These are phyloP conservation scores for Nipponacmea schrenckii DNA, from an alignment of 2,888 invertebrate species.

Conservation along the genomic window DNA sequence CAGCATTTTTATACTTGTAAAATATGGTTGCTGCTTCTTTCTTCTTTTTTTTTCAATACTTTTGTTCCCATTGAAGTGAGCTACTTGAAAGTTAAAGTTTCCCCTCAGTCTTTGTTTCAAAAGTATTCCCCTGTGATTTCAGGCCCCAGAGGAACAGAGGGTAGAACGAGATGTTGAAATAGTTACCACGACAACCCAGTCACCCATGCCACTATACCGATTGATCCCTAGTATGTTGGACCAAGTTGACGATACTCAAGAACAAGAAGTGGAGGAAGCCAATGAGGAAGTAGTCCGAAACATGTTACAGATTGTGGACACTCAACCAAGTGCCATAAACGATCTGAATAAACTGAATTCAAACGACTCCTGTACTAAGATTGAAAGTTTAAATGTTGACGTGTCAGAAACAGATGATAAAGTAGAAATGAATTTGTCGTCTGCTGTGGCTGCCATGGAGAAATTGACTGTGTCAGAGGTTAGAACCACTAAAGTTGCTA, in stretches of 20 bases:
- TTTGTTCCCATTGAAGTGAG: background rate
- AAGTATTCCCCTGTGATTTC: background rate
- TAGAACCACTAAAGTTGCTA: conserved; percentile 16
- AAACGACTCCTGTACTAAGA: background rate
- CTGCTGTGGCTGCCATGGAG: conserved; percentile 26
- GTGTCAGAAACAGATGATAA: conserved; percentile 12
- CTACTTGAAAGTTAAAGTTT: background rate
- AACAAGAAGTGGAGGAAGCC: background rate
- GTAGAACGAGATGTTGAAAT: background rate
- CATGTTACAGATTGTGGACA: conserved; percentile 3
- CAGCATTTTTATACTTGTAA: too few species aligned
- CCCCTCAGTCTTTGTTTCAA: background rate
- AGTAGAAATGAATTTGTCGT: conserved; percentile 25
- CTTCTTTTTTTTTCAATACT: too few species aligned
- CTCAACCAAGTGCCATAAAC: background rate
- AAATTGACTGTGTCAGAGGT: conserved; percentile 11
- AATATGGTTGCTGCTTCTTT: too few species aligned
- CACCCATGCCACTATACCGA: background rate
- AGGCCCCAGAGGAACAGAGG: background rate
- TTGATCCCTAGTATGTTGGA: background rate
- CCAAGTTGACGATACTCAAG: background rate
- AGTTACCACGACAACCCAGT: background rate
- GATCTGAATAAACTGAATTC: background rate
- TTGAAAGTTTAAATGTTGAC: conserved; percentile 15
- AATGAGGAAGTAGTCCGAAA: background rate